Base-by-base conservation (phyloP, 1,140 invertebrate genomes). In the Sitophilus oryzae region DNA sequence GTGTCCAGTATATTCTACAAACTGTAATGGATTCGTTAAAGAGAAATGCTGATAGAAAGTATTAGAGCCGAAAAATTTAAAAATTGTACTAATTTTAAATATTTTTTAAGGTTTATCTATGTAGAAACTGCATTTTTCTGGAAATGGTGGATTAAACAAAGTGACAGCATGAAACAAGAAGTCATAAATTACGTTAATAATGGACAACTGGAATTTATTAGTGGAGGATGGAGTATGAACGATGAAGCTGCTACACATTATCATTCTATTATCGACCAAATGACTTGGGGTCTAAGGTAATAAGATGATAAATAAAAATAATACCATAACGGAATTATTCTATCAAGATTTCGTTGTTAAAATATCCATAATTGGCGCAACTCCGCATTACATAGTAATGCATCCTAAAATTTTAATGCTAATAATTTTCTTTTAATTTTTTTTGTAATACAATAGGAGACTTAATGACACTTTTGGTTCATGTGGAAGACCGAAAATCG, bases 1-100 rank as follows among this genome's bases (percentile, higher is more conserved):
- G 87, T 1, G 91, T 94, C 0, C 86, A 91, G 66, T 93, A 93
- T 64, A 96, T 96, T 52, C 66, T 97, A 8, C 91, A 96, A 69
- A 89, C 90, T 0, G 92, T 94, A 0, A 74, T 96, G 4, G 75
- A 82, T 16, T 84, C 88, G 50, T 74, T 98, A 0, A 66, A 81
- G 51, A 81, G 84, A 54, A 81, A 95, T 74, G 79, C 86, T 0
- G 71, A 73, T 1, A 77, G 83, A 71, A 82, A 79, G 82, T 81
- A 67, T 69, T 15, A 40, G 5, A 15, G 14, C 38, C 4, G 38
- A 8, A 6, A 5, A 40, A 15, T 40, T 20, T 4, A 40, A 40
- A 40, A 15, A 14, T 20, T 14, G n/a, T n/a, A n/a, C n/a, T n/a
- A n/a, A n/a, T n/a, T n/a, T n/a, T n/a, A n/a, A n/a, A n/a, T n/a